Conservation (phyloP, 2,888 invertebrate species). For the Leptura quadrifasciata region DNA sequence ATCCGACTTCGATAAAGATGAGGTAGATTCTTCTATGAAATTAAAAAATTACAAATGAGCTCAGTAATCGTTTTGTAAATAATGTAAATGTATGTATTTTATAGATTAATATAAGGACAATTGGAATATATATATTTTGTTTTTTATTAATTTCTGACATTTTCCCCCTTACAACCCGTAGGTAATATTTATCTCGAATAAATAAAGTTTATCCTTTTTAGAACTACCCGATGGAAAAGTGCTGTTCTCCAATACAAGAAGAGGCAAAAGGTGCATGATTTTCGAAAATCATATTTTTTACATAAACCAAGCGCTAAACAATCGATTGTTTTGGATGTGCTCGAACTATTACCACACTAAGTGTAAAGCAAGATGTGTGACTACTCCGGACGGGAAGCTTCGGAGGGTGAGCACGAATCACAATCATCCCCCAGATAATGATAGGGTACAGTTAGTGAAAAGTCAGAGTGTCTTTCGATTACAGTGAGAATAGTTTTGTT, state of each 20-base stretch:
- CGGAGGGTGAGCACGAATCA: slow-evolving; percentile 53
- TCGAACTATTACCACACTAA: slow-evolving; percentile 63
- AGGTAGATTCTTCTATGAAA: too few species aligned
- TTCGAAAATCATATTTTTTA: slow-evolving; percentile 62
- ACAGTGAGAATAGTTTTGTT: neutral
- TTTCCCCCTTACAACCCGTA: neutral
- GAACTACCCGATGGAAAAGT: slow-evolving; percentile 18
- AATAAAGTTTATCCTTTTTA: slow-evolving; percentile 8
- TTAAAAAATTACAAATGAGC: too few species aligned
- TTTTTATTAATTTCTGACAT: neutral
- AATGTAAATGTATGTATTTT: too few species aligned
- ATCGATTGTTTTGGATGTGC: slow-evolving; percentile 66
- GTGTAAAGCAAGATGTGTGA: slow-evolving; percentile 63
- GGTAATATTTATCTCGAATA: neutral
- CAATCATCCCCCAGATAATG: slow-evolving; percentile 62
- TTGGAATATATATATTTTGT: too few species aligned
- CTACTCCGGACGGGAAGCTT: slow-evolving; percentile 57
- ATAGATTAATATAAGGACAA: too few species aligned
- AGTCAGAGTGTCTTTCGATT: neutral
- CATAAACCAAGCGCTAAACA: slow-evolving; percentile 59
- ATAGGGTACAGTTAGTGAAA: slow-evolving; percentile 26
- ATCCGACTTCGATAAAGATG: too few species aligned
- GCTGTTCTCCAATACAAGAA: slow-evolving; percentile 55
- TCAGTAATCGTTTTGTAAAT: too few species aligned
- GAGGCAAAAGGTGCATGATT: slow-evolving; percentile 63